Evolutionary conservation across 2,888 invertebrate genomes (phyloP).

Genomic region (Synanthedon formicaeformis): DNA sequence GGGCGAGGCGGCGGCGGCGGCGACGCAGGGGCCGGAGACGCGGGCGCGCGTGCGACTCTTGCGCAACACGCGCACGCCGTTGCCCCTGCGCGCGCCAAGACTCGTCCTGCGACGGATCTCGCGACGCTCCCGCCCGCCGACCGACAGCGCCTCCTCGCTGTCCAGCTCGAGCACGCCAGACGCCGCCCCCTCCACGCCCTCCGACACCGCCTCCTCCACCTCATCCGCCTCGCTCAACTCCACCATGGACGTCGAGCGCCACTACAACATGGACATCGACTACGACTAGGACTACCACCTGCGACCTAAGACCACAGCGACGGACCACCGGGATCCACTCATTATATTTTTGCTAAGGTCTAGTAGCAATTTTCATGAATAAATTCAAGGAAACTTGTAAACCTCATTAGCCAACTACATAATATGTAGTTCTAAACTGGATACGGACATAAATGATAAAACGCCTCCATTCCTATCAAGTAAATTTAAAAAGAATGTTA

Average conservation of each 20-base stretch:
- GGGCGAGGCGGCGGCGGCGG: conserved; percentile 1
- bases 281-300: conserved; percentile 34
- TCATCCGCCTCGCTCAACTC: conserved; percentile 24
- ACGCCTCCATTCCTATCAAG: too few species aligned
- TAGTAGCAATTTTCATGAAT: too few species aligned
- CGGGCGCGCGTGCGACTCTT: conserved; percentile 19
- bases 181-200: conserved; percentile 19
- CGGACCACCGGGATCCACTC: too few species aligned
- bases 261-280: conserved; percentile 64
- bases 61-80: not conserved
- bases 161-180: conserved; percentile 14
- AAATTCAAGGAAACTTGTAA: too few species aligned
- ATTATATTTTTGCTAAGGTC: too few species aligned
- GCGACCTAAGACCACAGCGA: too few species aligned
- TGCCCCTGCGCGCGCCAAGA: not conserved
- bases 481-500: too few species aligned
- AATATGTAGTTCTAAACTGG: too few species aligned
- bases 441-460: too few species aligned
- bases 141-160: conserved; percentile 3
- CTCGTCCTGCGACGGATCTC: not conserved
- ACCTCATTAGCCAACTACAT: too few species aligned
- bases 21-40: conserved; percentile 10
- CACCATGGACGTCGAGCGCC: conserved; percentile 24
- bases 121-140: conserved; percentile 4
- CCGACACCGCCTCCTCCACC: conserved; percentile 14